Evolutionary conservation across 1,140 invertebrate species (phyloP), one percentile per base, ranked within the genome.

Genomic region (Zaprionus vittiger): DNA sequence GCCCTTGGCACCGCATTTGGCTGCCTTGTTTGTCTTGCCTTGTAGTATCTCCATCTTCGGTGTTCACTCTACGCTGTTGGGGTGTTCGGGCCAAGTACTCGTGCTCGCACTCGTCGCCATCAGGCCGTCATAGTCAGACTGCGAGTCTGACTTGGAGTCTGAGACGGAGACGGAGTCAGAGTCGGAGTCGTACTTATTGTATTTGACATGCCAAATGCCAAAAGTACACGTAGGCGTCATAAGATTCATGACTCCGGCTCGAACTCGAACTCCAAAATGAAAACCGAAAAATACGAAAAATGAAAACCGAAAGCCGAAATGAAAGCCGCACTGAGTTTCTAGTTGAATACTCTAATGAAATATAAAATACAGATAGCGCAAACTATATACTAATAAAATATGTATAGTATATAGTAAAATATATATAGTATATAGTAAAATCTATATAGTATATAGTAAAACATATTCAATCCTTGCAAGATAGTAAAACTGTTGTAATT

Each of bases 121-220:
- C 55, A 67, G 71, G 56, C 55, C 67, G 67, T 72, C 69, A 37
- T 56, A 55, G 62, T 65, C 34, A n/a, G 14, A 61, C 41, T 17
- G n/a, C 2, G 41, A n/a, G 41, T 44, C 41, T 44, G 41, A 44
- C n/a, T 3, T 7, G 41, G n/a, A 47, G 15, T n/a, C 41, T 15
- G 34, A 31, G 63, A 62, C 41, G 38, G 24, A 38, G 63, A 56
- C 71, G 52, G n/a, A 55, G 71, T 55, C 44, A 79, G 24, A 38
- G 64, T 68, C 71, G 41, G 12, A 55, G 71, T 62, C 63, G 85
- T 90, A 86, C 86, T 90, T 91, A 86, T 90, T 91, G 83, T 86
- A 89, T 91, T 91, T 91, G 90, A 91, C 90, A 91, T 83, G 90
- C 74, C 89, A 91, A 91, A 91, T 91, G 90, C 85, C 90, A 91